Percentiles rank a stretch among this genome's conserved stretches.
phyloP scores from a whole-genome alignment of 2,797 vertebrate genomes.

The Semaprochilodus insignis region DNA sequence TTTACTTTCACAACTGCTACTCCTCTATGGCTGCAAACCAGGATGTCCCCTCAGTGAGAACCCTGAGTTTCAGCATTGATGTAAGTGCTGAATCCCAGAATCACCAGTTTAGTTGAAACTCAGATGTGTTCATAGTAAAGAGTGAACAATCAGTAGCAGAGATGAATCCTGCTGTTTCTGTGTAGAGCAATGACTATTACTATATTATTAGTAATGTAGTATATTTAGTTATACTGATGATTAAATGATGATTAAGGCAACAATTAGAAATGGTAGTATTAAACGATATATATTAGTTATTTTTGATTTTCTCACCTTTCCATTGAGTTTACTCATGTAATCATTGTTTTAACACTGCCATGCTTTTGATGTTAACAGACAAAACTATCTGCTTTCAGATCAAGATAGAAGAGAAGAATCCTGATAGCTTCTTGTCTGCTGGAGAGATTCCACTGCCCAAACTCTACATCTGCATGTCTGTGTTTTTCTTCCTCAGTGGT shows the following conservation, averaged over 20 bases:
- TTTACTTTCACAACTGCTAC: conserved; percentile 86
- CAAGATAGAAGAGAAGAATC: conserved; percentile 83
- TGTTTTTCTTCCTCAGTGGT: conserved; percentile 85
- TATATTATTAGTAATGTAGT: too few species aligned
- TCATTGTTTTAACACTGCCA: neutral
- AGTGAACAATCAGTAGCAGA: too few species aligned
- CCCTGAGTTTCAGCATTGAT: conserved; percentile 79
- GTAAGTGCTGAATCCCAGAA: conserved; percentile 70
- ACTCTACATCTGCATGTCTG: conserved; percentile 86
- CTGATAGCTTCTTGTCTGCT: conserved; percentile 85
- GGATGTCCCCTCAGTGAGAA: conserved; percentile 23
- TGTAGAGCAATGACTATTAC: too few species aligned
- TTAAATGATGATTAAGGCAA: too few species aligned
- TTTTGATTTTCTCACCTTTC: too few species aligned
- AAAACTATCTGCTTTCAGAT: conserved; percentile 74
- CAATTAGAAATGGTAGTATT: too few species aligned
- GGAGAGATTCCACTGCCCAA: conserved; percentile 88
- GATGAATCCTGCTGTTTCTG: too few species aligned
- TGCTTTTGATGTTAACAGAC: neutral
- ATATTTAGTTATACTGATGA: too few species aligned
- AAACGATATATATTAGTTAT: too few species aligned
- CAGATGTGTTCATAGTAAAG: too few species aligned
- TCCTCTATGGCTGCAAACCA: neutral
- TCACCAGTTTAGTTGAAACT: too few species aligned
- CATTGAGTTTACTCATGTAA: neutral